These are phyloP conservation scores for Onychostruthus taczanowskii DNA, from an alignment of 2,113 vertebrate species.

Conservation along the genomic window DNA sequence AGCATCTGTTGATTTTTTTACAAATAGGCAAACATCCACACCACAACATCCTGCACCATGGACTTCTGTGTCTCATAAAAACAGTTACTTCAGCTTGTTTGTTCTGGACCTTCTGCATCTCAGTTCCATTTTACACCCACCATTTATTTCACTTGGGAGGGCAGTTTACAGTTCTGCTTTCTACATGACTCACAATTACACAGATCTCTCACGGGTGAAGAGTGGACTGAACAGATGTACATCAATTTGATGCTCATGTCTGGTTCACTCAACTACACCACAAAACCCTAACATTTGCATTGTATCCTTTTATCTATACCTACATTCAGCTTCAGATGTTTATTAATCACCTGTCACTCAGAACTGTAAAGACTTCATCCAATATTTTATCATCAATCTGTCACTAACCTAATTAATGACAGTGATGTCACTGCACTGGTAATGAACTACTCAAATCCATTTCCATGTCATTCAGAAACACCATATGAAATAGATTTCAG, in stretches of 20 bases:
- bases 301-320: background rate
- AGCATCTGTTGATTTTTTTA: background rate
- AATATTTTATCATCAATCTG: background rate
- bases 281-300: background rate
- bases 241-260: background rate
- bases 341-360: background rate
- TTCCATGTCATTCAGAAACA: background rate
- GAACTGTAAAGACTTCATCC: background rate
- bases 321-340: background rate
- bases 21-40: background rate
- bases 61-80: background rate
- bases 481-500: background rate
- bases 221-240: background rate
- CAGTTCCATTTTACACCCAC: background rate
- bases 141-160: background rate
- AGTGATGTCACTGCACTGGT: background rate
- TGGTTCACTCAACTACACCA: rapidly evolving
- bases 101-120: background rate
- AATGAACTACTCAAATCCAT: background rate
- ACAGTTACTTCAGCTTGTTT: background rate
- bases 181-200: background rate
- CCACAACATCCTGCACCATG: background rate
- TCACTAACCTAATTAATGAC: background rate
- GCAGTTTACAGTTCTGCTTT: background rate
- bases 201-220: background rate